Conservation (phyloP, 2,888 invertebrate species). For the Strigamia crassipes region DNA sequence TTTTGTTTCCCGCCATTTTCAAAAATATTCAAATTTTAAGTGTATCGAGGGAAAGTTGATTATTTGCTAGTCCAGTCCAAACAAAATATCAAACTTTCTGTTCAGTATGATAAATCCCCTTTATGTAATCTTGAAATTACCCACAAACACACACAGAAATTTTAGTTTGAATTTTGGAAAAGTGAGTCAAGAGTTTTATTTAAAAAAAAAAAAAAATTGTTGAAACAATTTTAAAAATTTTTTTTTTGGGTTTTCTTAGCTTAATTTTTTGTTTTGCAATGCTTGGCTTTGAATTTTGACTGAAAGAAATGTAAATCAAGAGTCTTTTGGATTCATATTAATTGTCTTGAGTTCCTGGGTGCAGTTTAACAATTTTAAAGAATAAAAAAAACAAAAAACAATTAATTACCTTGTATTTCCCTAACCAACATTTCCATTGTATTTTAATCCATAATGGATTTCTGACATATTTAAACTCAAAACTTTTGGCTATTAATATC, state of each 20-base stretch:
- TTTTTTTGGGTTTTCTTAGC: not conserved
- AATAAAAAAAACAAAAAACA: not conserved
- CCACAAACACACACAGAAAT: not conserved
- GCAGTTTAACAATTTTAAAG: not conserved
- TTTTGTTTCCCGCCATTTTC: not conserved
- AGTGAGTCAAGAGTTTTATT: not conserved
- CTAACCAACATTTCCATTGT: conserved; percentile 35
- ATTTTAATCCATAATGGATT: conserved; percentile 39
- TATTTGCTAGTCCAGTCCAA: conserved; percentile 31
- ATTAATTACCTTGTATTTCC: conserved; percentile 37
- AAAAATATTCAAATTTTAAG: not conserved
- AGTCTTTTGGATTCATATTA: conserved; percentile 6
- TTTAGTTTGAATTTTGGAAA: not conserved
- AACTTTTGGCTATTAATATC: conserved; percentile 18
- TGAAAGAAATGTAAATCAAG: not conserved
- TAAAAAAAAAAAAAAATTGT: not conserved
- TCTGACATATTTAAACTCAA: conserved; percentile 42
- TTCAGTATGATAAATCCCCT: not conserved
- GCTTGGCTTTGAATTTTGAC: not conserved
- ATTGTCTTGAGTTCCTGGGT: not conserved
- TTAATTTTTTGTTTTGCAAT: not conserved
- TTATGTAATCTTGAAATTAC: conserved; percentile 1
- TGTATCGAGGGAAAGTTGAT: conserved; percentile 25
- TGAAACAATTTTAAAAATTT: not conserved
- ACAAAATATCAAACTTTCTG: not conserved